A percentile compares a stretch with the other conserved stretches of the same genome.
Conservation (phyloP, 2,113 vertebrate genomes). For the Pseudorectes ferrugineus region DNA sequence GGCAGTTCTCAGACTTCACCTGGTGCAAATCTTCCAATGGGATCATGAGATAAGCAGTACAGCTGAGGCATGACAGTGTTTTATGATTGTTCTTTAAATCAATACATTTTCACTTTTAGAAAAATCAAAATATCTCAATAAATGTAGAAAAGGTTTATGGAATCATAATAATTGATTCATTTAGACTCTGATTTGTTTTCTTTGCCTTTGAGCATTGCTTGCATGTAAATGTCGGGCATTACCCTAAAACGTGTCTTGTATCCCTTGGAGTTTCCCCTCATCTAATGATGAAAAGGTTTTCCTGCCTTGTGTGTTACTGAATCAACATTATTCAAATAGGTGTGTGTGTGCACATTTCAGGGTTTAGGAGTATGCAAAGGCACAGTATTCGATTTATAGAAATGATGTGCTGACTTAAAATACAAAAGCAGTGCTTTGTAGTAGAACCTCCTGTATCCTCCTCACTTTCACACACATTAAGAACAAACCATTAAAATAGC, state of each 20-base stretch:
- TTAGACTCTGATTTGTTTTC: background rate
- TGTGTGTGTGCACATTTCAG: background rate
- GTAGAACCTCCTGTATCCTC: background rate
- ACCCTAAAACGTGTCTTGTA: accelerated
- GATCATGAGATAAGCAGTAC: background rate
- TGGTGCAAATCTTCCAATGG: background rate
- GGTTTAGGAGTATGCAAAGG: background rate
- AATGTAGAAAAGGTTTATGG: background rate
- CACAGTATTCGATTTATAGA: background rate
- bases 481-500: background rate
- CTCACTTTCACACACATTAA: background rate
- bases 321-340: background rate
- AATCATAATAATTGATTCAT: background rate
- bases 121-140: background rate
- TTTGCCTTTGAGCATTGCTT: background rate
- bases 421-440: background rate
- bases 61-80: background rate
- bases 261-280: background rate
- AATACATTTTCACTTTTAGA: background rate
- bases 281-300: background rate
- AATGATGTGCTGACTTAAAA: background rate
- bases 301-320: background rate
- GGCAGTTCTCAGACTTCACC: background rate
- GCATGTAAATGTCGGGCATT: background rate
- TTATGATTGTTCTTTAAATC: background rate